phyloP scores from a whole-genome alignment of 1,140 invertebrate genomes.

The Sarcophaga bullata region DNA sequence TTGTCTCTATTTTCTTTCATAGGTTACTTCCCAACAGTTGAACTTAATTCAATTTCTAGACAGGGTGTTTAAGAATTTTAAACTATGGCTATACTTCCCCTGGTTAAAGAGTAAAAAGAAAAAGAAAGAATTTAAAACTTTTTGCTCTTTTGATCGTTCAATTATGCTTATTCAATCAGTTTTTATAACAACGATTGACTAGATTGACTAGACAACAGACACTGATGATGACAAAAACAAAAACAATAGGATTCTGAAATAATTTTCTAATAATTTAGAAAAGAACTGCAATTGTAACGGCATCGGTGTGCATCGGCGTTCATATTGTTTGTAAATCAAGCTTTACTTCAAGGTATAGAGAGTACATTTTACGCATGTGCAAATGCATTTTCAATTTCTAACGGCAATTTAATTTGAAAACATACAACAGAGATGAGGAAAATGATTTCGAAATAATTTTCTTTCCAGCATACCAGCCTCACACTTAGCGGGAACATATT shows the following conservation, averaged over 20 bases:
- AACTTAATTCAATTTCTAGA: too few relatives aligned
- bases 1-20: too few relatives aligned
- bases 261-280: too few relatives aligned
- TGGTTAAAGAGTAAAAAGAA: too few relatives aligned
- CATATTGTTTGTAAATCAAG: too few relatives aligned
- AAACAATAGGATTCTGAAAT: too few relatives aligned
- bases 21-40: too few relatives aligned
- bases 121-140: too few relatives aligned
- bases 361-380: conserved; percentile 20
- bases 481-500: conserved; percentile 11
- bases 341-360: not conserved
- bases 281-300: too few relatives aligned
- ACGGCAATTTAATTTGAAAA: conserved; percentile 14
- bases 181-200: not conserved
- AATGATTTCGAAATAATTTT: not conserved
- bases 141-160: conserved; percentile 11
- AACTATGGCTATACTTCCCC: too few relatives aligned
- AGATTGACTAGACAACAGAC: not conserved
- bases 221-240: not conserved
- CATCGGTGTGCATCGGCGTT: too few relatives aligned
- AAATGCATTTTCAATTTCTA: not conserved
- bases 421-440: not conserved
- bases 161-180: not conserved
- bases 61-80: too few relatives aligned
- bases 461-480: not conserved